Percentiles rank a stretch among this genome's conserved stretches.
These are phyloP conservation scores for Pseudomyrmex sp. DNA, from an alignment of 1,140 invertebrate genomes.

Conservation along the genomic window DNA sequence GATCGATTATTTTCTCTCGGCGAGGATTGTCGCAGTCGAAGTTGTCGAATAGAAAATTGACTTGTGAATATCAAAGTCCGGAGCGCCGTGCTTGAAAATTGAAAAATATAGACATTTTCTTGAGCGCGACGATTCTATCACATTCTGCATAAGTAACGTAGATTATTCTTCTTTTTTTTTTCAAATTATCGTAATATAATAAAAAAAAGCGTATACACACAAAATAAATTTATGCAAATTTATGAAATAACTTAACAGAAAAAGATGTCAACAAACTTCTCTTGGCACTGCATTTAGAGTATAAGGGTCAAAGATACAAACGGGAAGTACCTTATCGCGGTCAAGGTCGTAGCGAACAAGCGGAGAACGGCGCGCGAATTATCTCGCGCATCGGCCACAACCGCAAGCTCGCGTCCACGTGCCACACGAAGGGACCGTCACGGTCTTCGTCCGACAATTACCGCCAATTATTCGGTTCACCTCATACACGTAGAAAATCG, in stretches of 20 bases:
- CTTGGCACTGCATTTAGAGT: neutral
- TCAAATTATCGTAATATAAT: neutral
- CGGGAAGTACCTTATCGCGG: conserved; percentile 28
- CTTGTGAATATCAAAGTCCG: neutral
- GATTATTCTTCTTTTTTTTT: neutral
- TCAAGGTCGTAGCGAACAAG: conserved; percentile 12
- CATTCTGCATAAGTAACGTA: neutral
- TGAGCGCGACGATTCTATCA: neutral
- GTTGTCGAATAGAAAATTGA: neutral
- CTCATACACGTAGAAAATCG: conserved; percentile 3
- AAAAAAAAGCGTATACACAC: too few relatives aligned
- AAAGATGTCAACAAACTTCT: neutral
- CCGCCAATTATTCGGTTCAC: conserved; percentile 32
- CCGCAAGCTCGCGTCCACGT: conserved; percentile 33
- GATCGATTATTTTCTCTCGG: conserved; percentile 43
- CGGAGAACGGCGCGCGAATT: conserved; percentile 33
- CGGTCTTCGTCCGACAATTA: conserved; percentile 25
- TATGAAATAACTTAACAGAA: neutral
- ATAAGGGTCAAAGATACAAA: conserved; percentile 12
- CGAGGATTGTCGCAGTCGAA: conserved; percentile 3
- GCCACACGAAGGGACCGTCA: conserved; percentile 2
- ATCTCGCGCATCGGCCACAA: conserved; percentile 22
- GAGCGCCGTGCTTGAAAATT: neutral
- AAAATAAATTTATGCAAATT: neutral
- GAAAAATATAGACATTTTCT: neutral